These are phyloP conservation scores for Gymnocheta viridis DNA, from an alignment of 2,888 invertebrate genomes.

Conservation along the genomic window DNA sequence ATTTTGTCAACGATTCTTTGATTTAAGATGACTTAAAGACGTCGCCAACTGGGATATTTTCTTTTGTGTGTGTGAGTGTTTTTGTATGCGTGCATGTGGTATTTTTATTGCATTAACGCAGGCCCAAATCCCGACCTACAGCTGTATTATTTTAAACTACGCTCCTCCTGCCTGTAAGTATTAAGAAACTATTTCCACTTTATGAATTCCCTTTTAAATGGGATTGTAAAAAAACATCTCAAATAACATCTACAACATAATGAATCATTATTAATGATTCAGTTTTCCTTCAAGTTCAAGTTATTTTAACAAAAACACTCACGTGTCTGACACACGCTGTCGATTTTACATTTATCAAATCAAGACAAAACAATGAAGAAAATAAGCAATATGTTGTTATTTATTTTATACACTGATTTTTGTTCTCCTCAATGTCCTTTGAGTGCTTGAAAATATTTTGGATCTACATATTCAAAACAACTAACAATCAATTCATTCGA, in stretches of 20 bases:
- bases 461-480: no score
- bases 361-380: neutral
- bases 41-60: no score
- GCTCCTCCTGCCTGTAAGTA: conserved; percentile 11
- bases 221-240: neutral
- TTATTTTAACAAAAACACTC: conserved; percentile 28
- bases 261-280: neutral
- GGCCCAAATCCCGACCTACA: conserved; percentile 47
- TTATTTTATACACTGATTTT: neutral
- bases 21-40: no score
- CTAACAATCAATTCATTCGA: no score
- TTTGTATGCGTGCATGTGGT: conserved; percentile 14
- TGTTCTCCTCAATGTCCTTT: neutral
- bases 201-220: conserved; percentile 6
- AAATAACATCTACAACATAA: conserved; percentile 25
- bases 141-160: conserved; percentile 55
- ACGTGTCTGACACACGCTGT: conserved; percentile 58
- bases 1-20: no score
- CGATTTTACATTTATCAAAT: conserved; percentile 38
- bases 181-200: conserved; percentile 42
- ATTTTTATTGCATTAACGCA: conserved; percentile 9
- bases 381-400: conserved; percentile 31
- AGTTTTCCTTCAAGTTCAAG: no score
- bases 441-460: neutral
- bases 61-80: neutral